Percentiles rank a stretch among this genome's conserved stretches.
Evolutionary conservation across 2,888 invertebrate species (phyloP).

Genomic region (Cataglyphis livida): DNA sequence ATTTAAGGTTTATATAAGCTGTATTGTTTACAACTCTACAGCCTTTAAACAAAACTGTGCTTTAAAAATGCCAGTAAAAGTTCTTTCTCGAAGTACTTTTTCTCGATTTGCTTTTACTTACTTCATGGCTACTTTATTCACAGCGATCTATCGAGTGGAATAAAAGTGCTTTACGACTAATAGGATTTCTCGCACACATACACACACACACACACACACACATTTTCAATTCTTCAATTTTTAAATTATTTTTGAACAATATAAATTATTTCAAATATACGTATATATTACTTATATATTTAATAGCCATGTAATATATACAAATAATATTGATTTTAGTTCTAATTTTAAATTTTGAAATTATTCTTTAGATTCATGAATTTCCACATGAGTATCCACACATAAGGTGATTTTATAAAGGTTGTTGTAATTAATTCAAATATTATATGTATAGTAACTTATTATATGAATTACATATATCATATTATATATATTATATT

Average conservation of each 20-base stretch:
- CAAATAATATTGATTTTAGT: not conserved
- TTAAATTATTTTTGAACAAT: not conserved
- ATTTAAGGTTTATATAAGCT: not conserved
- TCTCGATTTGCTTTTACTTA: not conserved
- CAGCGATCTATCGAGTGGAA: not conserved
- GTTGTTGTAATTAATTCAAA: not conserved
- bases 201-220: no score
- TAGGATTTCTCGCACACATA: not conserved
- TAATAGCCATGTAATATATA: not conserved
- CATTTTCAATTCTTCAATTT: not conserved
- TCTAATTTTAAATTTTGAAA: not conserved
- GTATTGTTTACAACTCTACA: not conserved
- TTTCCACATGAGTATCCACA: not conserved
- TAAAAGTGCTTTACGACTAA: not conserved
- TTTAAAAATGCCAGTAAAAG: constrained; percentile 12
- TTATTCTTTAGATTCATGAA: not conserved
- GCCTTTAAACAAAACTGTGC: not conserved
- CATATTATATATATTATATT: not conserved
- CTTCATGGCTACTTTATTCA: not conserved
- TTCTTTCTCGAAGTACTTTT: not conserved
- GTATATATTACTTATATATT: not conserved
- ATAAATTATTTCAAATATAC: not conserved
- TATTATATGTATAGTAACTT: not conserved
- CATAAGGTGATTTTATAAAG: not conserved
- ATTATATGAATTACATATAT: not conserved